Conservation (phyloP, 2,888 invertebrate genomes). For the Drosophila nr. perissopoda region DNA sequence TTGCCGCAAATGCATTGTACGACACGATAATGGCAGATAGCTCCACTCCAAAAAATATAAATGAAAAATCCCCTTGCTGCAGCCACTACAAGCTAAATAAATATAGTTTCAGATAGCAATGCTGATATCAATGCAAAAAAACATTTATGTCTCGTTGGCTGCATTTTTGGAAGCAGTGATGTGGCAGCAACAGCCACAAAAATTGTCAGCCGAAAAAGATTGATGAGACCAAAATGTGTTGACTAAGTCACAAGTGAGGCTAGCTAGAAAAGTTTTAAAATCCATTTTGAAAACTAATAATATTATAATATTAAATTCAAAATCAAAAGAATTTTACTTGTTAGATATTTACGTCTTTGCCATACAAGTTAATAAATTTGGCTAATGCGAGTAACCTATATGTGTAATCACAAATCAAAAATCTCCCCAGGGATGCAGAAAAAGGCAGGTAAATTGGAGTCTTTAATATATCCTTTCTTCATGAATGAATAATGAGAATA, state of each 20-base stretch:
- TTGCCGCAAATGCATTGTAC: slow-evolving; percentile 59
- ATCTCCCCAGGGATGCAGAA: background rate
- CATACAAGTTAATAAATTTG: background rate
- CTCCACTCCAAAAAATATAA: background rate
- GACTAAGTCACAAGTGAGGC: slow-evolving; percentile 24
- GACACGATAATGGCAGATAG: slow-evolving; percentile 64
- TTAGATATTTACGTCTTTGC: background rate
- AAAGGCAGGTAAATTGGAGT: background rate
- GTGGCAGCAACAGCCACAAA: slow-evolving; percentile 63
- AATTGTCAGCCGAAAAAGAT: slow-evolving; percentile 64
- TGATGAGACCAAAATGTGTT: slow-evolving; percentile 58
- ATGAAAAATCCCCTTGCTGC: slow-evolving; percentile 3
- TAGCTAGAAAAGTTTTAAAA: background rate
- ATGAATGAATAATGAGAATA: background rate
- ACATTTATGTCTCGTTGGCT: slow-evolving; percentile 50
- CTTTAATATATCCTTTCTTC: background rate
- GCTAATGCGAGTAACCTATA: background rate
- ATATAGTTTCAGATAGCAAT: slow-evolving; percentile 33
- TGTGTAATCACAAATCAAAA: too few species aligned
- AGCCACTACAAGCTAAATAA: slow-evolving; percentile 53
- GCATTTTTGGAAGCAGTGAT: slow-evolving; percentile 57
- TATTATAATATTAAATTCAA: background rate
- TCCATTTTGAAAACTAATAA: background rate
- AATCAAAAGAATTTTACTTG: background rate
- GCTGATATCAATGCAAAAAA: slow-evolving; percentile 56